Percentiles rank a stretch among this genome's conserved stretches.
These are phyloP conservation scores for Alethe diademata DNA, from an alignment of 2,113 vertebrate species.

Conservation along the genomic window DNA sequence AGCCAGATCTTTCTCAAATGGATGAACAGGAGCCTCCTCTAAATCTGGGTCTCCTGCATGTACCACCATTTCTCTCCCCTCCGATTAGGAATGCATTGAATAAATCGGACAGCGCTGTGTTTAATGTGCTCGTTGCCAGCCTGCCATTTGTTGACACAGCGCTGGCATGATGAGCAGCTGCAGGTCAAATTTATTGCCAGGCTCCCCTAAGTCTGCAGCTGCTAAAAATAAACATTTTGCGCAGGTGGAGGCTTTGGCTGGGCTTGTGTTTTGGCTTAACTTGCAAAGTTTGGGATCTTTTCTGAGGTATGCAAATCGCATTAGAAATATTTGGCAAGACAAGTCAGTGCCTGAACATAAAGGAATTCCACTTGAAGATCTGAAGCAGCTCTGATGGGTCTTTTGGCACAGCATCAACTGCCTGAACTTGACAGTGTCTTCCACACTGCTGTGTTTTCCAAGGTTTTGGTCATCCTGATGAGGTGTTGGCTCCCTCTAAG, in stretches of 20 bases:
- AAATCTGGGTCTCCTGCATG: neutral
- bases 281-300: constrained; percentile 47
- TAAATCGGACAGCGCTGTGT: neutral
- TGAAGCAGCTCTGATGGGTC: neutral
- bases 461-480: neutral
- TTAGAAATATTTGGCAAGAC: constrained; percentile 51
- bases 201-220: constrained; percentile 44
- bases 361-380: constrained; percentile 29
- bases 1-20: neutral
- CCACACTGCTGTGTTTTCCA: neutral
- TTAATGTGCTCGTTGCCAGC: constrained; percentile 6
- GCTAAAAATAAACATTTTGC: constrained; percentile 65
- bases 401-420: neutral
- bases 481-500: neutral
- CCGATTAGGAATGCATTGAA: neutral
- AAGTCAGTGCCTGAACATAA: constrained; percentile 36
- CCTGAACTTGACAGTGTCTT: neutral
- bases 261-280: constrained; percentile 54
- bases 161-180: constrained; percentile 44
- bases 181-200: constrained; percentile 35
- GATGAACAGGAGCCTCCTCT: neutral
- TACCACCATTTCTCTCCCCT: neutral
- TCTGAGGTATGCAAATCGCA: constrained; percentile 46
- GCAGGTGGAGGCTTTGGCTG: constrained; percentile 58
- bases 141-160: constrained; percentile 42